Evolutionary conservation across 2,113 vertebrate genomes (phyloP), one percentile per base, ranked within the genome.

Genomic region (Salminus brasiliensis): DNA sequence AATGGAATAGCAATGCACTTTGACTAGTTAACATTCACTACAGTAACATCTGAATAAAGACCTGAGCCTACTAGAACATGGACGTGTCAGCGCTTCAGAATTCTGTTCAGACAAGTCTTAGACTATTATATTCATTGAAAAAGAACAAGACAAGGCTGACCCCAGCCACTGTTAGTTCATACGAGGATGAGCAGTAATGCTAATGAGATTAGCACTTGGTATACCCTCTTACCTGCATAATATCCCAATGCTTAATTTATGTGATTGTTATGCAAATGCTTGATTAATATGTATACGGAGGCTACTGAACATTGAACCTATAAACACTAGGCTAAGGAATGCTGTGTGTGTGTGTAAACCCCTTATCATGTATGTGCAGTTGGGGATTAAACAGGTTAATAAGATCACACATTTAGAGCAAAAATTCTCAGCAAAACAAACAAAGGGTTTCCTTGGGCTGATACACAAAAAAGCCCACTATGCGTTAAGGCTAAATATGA

Each of bases 81-180:
- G 85, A 88, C 10, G 72, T 91, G 91, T 92, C 89, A 88, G 89
- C 84, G 88, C 89, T 89, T 88, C 89, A 92, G 87, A 87, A 90
- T 83, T 88, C 89, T 92, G 89, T 90, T 91, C 88, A 91, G 89
- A 88, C 89, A 90, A 90, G 91, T 90, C 90, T 91, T 90, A 89
- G 75, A 86, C 86, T 78, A 84, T 87, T 91, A 90, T 8, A 90
- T 88, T 87, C 88, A 89, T 91, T 93, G 23, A 39, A 39, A 10
- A 66, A 39, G 15, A 63, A 63, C 88, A 91, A 88, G 90, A 90
- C 88, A 90, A 89, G 84, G 86, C 91, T 89, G 88, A 93, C 88
- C 88, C 88, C 83, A 80, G 85, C 85, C 90, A 90, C 87, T 87
- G 84, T 88, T 90, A 90, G 88, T 90, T 91, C 89, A 92, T 90